A percentile compares a stretch with the other conserved stretches of the same genome.
Conservation (phyloP, 2,888 invertebrate species). For the Brachynemurus nebulosus region DNA sequence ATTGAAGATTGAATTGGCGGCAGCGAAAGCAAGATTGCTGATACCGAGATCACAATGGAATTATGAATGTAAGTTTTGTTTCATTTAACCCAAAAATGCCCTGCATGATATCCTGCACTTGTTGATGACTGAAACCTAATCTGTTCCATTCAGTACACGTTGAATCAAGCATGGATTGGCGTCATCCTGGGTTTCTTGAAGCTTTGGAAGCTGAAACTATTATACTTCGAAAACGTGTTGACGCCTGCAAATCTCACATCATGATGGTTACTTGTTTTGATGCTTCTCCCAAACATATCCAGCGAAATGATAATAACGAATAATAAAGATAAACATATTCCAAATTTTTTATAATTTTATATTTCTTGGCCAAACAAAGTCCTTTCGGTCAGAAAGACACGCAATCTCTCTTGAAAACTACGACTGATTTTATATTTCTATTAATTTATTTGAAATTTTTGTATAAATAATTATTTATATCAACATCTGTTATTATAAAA, state of each 20-base stretch:
- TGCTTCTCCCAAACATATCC: constrained; percentile 23
- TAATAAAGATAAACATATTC: too few relatives aligned
- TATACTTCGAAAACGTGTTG: constrained; percentile 5
- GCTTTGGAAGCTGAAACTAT: constrained; percentile 5
- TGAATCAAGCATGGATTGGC: constrained; percentile 4
- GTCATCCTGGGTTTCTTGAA: constrained; percentile 3
- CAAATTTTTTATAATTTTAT: too few relatives aligned
- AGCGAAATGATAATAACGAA: not conserved
- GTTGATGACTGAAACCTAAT: constrained; percentile 1
- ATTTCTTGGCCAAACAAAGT: too few relatives aligned
- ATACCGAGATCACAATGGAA: constrained; percentile 38
- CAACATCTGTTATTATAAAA: constrained; percentile 10
- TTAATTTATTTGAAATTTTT: constrained; percentile 5
- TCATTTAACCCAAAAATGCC: not conserved
- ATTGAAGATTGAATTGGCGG: constrained; percentile 35
- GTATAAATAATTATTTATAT: constrained; percentile 9
- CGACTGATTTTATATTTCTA: constrained; percentile 4
- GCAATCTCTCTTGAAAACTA: constrained; percentile 1
- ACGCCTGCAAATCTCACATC: constrained; percentile 35
- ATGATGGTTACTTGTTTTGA: constrained; percentile 39
- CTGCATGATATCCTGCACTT: constrained; percentile 2
- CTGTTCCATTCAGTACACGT: constrained; percentile 5
- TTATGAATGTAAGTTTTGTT: constrained; percentile 36
- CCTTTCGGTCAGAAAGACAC: constrained; percentile 4
- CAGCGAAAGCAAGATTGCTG: constrained; percentile 37